These are phyloP conservation scores for Psix sp. DNA, from an alignment of 1,140 invertebrate genomes.

Conservation along the genomic window DNA sequence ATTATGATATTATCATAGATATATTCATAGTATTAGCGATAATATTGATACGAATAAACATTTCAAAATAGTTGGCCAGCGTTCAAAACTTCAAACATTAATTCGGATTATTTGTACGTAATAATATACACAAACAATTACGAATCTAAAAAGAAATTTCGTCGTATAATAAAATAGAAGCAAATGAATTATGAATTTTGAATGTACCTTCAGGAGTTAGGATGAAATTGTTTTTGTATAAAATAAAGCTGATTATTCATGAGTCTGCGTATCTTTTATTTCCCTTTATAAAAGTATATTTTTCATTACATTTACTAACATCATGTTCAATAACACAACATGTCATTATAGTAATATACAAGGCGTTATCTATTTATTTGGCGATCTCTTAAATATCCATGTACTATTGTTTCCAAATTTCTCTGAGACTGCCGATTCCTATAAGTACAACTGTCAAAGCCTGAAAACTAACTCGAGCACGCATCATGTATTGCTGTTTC, in stretches of 20 bases:
- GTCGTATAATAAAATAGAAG: constrained; percentile 15
- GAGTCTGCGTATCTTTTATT: no score
- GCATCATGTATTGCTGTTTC: constrained; percentile 17
- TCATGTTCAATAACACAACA: no score
- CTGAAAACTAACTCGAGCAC: constrained; percentile 11
- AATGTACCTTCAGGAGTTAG: constrained; percentile 33
- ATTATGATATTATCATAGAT: constrained; percentile 16
- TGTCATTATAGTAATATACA: no score
- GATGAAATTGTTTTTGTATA: no score
- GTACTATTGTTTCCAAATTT: background rate
- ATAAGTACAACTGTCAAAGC: constrained; percentile 13
- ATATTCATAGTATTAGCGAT: constrained; percentile 13
- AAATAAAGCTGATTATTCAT: no score
- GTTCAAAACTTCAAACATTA: constrained; percentile 12
- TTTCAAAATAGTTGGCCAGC: constrained; percentile 17
- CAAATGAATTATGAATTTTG: constrained; percentile 3
- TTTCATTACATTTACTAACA: no score
- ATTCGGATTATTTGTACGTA: constrained; percentile 11
- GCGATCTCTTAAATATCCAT: background rate
- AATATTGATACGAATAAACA: constrained; percentile 10
- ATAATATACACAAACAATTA: constrained; percentile 12
- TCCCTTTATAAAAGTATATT: no score
- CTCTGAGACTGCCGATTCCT: background rate
- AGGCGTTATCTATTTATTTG: no score
- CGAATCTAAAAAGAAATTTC: constrained; percentile 3